Evolutionary conservation across 2,888 invertebrate species (phyloP), one percentile per base, ranked within the genome.

Genomic region (Teleogryllus oceanicus): DNA sequence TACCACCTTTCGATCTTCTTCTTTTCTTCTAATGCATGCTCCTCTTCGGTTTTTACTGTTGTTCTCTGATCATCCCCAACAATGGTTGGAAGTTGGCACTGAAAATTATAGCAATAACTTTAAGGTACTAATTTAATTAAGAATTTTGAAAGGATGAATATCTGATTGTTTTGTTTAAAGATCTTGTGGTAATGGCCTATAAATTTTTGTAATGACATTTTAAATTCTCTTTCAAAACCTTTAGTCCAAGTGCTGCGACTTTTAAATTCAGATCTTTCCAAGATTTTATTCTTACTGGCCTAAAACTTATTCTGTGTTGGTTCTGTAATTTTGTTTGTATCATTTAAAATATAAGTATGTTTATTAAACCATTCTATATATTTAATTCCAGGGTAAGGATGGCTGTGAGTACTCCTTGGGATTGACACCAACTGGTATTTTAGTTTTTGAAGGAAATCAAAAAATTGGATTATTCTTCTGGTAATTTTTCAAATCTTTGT

Each of bases 401-500:
- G 95, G 96, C 50, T 95, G 96, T 89, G 96, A 97, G 87, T 99
- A 99, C 88, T 94, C 94, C 83, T 89, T 99, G 80, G 99, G 99
- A 2, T 89, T 99, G 81, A 99, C 99, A 16, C 99, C 99, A 75
- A 98, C 98, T 16, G 99, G 99, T 1, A 97, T 99, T 85, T 90
- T 99, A 79, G 98, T 99, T 11, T 99, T 98, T 88, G 99, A 99
- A 88, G 96, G 96, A 49, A 91, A 92, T 79, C 95, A 96, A 86
- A 99, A 99, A 89, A 99, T 99, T 84, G 99, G 99, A 0, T 89
- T 99, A 21, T 99, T 99, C 88, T 98, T 98, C 87, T 99, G 99
- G 91, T 89, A 84, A 84, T 76, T 50, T 78, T 16, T 75, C 76
- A 37, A 37, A 37, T 37, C 21, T 21, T 74, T 50, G 21, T 21